Conservation (phyloP, 2,888 invertebrate species). For the Coleophora deauratella region DNA sequence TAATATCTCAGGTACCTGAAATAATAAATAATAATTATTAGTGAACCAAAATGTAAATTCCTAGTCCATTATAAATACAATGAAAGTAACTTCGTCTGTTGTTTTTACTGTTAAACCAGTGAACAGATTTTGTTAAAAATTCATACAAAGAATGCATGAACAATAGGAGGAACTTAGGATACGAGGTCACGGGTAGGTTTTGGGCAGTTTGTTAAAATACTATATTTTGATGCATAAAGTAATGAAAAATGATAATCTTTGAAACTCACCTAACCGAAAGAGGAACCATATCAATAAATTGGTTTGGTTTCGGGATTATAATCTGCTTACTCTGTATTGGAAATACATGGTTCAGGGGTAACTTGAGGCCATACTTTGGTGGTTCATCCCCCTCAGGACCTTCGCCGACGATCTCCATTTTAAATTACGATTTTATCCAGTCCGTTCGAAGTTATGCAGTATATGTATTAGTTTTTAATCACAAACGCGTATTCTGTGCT, state of each 20-base stretch:
- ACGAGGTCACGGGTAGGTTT: background rate
- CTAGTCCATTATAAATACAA: no score
- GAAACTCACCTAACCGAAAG: constrained; percentile 78
- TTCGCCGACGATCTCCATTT: constrained; percentile 17
- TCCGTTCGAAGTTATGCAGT: no score
- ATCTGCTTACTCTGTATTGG: constrained; percentile 82
- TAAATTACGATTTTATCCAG: no score
- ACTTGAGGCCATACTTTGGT: constrained; percentile 81
- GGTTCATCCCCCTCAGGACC: constrained; percentile 38
- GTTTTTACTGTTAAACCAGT: no score
- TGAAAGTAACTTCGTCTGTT: no score
- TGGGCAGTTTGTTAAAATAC: background rate
- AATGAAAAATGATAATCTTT: no score
- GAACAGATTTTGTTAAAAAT: no score
- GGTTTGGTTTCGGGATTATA: constrained; percentile 77
- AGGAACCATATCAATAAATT: constrained; percentile 81
- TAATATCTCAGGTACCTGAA: constrained; percentile 83
- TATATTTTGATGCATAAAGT: no score
- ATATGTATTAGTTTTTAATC: no score
- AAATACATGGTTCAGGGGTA: constrained; percentile 83
- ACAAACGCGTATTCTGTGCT: no score
- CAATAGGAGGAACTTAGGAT: no score
- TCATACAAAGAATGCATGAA: no score
- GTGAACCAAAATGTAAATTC: background rate
- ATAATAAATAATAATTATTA: constrained; percentile 18